Evolutionary conservation across 2,888 invertebrate species (phyloP), one percentile per base, ranked within the genome.

Genomic region (Pristionchus mayeri): DNA sequence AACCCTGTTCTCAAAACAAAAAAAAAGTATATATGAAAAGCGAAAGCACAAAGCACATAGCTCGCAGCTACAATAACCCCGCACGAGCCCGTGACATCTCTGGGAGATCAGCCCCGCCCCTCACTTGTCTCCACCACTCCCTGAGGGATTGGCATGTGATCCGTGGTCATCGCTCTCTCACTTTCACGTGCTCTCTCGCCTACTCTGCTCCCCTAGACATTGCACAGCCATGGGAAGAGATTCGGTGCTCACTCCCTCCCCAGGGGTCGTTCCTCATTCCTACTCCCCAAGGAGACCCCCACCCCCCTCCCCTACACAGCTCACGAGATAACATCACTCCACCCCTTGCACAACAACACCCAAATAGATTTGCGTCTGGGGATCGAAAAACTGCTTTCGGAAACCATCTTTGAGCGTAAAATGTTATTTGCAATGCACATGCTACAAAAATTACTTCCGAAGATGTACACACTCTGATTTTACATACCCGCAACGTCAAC

Each of bases 321-420:
- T 30, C 63, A 63, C 63, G 34, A 18, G 63, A 63, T 63, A 11
- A 21, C 63, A 63, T 63, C 63, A 63, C 63, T 63, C 13, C 18
- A 18, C 60, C 63, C 27, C 3, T 6, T 3, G 16, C 30, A 63
- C 30, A 63, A 63, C 63, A 63, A 63, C 16, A 30, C 63, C 27
- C 63, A 63, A 63, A 63, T 63, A 60, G 21, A 30, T 63, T 7
- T 34, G 27, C n/a, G n/a, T n/a, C n/a, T n/a, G 18, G 63, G 34
- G 63, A 63, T 37, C 63, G 13, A 16, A 24, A 11, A 54, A 21
- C 21, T 2, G 6, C 7, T 54, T 2, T 54, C 7, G 1, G 18
- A 54, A 54, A 54, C 4, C n/a, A 16, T 21, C 7, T 54, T 54
- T 54, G 7, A 18, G 54, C 54, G 6, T 6, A 44, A 44, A 9